These are phyloP conservation scores for Tangara arthus DNA, from an alignment of 2,797 vertebrate genomes.

Conservation along the genomic window DNA sequence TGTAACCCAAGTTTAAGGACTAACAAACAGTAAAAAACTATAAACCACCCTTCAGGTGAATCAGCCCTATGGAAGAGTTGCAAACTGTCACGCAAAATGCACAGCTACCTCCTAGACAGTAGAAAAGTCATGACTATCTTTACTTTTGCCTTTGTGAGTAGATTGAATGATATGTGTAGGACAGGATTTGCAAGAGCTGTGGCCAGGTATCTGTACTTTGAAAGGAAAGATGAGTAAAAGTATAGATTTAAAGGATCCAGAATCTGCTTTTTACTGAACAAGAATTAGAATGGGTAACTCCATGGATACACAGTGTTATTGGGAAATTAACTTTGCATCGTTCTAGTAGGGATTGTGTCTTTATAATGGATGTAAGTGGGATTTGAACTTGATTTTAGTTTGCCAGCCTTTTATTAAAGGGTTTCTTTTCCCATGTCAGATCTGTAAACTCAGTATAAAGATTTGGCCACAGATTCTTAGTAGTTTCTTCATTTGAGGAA, in stretches of 20 bases:
- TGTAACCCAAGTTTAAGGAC: background rate
- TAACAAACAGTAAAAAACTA: background rate
- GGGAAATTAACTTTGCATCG: background rate
- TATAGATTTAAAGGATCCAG: background rate
- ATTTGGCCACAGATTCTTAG: background rate
- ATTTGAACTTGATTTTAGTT: background rate
- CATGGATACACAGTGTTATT: accelerated
- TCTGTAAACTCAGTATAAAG: background rate
- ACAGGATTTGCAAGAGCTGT: background rate
- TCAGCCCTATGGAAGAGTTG: background rate
- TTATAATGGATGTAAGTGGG: background rate
- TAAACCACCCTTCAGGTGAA: background rate
- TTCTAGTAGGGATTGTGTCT: background rate
- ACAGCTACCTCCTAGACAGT: background rate
- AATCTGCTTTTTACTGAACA: background rate
- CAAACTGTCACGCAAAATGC: background rate
- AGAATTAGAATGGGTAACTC: background rate
- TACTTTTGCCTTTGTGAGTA: background rate
- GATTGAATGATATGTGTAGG: background rate
- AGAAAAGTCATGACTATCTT: background rate
- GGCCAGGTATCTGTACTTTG: background rate
- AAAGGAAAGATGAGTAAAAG: background rate
- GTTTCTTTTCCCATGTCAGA: background rate
- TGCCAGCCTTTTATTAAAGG: background rate
- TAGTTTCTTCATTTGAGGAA: background rate